Evolutionary conservation across 2,888 invertebrate genomes (phyloP).

Genomic region (Chymomyza amoena): DNA sequence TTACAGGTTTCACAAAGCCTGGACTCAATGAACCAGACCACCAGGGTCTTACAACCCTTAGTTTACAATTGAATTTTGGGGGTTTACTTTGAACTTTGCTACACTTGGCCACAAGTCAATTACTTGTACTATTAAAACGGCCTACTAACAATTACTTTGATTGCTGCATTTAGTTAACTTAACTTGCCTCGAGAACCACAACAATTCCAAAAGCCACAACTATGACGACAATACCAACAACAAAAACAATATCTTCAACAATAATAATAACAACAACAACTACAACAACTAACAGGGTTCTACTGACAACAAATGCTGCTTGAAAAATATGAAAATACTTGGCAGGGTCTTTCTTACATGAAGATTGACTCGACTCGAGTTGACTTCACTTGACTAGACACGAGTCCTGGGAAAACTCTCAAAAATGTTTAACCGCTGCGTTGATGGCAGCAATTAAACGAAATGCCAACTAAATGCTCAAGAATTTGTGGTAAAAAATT

Average conservation of each 20-base stretch:
- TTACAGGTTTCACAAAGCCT: background rate
- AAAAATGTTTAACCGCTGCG: conserved; percentile 60
- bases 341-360: conserved; percentile 4
- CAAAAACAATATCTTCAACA: background rate
- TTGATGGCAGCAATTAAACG: conserved; percentile 70
- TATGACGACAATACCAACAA: background rate
- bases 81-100: conserved; percentile 50
- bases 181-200: conserved; percentile 47
- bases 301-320: conserved; percentile 44
- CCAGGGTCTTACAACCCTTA: background rate
- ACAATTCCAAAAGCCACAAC: conserved; percentile 19
- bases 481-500: conserved; percentile 71
- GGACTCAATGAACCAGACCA: conserved; percentile 20
- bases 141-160: conserved; percentile 60
- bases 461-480: conserved; percentile 63
- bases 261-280: background rate
- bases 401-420: conserved; percentile 21
- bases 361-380: background rate
- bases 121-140: conserved; percentile 54
- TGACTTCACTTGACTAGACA: background rate
- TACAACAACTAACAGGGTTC: too few species aligned
- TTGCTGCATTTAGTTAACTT: conserved; percentile 31
- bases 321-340: conserved; percentile 52
- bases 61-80: background rate
- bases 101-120: conserved; percentile 65